Base-by-base conservation (phyloP, 2,113 vertebrate genomes). In the Mola mola region DNA sequence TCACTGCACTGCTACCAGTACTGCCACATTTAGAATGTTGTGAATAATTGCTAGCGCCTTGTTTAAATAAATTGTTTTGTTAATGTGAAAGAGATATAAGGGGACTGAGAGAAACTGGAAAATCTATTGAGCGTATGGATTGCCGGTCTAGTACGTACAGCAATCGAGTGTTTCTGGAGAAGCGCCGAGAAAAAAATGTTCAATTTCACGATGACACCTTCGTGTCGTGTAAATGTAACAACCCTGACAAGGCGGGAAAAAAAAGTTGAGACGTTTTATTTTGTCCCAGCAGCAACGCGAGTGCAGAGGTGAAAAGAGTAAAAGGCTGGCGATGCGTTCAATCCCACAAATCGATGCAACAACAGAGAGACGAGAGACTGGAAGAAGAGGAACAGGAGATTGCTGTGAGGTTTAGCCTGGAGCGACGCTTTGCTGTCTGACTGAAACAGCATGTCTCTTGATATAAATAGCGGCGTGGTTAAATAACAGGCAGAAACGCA, bases 61-160 rank as follows among this genome's bases (percentile, higher is more conserved):
- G 66, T n/a, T n/a, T 85, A 82, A 88, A 86, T 66, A 58, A 62
- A 79, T 73, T 78, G 79, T 79, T 76, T 92, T 74, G 65, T 89
- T 88, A 90, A 72, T 69, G 71, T 50, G 37, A 66, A 46, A 56
- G 70, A 46, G 43, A 75, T 13, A 52, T 72, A 72, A 68, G 63
- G 79, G 56, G 64, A 57, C 49, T 59, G 33, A 44, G 43, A 43
- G 36, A 53, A 36, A 76, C 78, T 76, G 75, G 66, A 38, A 17
- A 13, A 75, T 52, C 76, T 88, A 89, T 88, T 84, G 81, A 89
- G 83, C 61, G 73, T 59, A 34, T 87, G 75, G 81, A 87, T 87
- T 80, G 64, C 49, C 78, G 63, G 48, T 76, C 64, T 89, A 88
- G 87, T 82, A n/a, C n/a, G n/a, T n/a, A n/a, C n/a, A n/a, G n/a